phyloP scores from a whole-genome alignment of 2,113 vertebrate genomes.

The Heliornis fulica region DNA sequence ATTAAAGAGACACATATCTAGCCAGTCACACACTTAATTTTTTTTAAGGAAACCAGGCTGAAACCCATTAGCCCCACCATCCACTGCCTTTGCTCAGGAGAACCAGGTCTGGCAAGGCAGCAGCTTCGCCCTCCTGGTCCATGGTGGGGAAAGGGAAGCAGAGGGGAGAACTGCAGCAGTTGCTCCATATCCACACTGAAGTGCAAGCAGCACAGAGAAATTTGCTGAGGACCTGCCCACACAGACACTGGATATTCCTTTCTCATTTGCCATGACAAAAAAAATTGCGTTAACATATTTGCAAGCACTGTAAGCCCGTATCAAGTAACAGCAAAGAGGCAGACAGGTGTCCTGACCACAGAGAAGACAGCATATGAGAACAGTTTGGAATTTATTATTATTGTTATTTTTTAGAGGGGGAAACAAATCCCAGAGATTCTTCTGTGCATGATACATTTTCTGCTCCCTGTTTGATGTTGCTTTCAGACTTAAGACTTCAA shows the following conservation, averaged over 20 bases:
- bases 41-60: not conserved
- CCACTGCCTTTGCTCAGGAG: not conserved
- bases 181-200: not conserved
- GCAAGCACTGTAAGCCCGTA: not conserved
- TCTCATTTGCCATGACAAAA: slow-evolving; percentile 22
- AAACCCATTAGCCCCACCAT: not conserved
- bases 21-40: not conserved
- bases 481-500: slow-evolving; percentile 39
- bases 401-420: slow-evolving; percentile 16
- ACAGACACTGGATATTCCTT: not conserved
- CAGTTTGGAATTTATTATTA: slow-evolving; percentile 27
- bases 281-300: slow-evolving; percentile 40
- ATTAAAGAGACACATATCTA: not conserved
- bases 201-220: not conserved
- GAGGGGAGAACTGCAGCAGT: not conserved
- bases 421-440: slow-evolving; percentile 53
- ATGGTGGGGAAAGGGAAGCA: not conserved
- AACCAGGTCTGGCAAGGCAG: not conserved
- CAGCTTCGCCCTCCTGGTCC: not conserved
- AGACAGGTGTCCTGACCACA: slow-evolving; percentile 55
- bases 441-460: slow-evolving; percentile 44
- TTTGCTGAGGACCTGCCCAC: not conserved
- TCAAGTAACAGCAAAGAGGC: slow-evolving; percentile 40
- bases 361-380: not conserved
- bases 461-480: slow-evolving; percentile 48